Evolutionary conservation across 1,140 invertebrate genomes (phyloP).

Genomic region (Vanessa atalanta): DNA sequence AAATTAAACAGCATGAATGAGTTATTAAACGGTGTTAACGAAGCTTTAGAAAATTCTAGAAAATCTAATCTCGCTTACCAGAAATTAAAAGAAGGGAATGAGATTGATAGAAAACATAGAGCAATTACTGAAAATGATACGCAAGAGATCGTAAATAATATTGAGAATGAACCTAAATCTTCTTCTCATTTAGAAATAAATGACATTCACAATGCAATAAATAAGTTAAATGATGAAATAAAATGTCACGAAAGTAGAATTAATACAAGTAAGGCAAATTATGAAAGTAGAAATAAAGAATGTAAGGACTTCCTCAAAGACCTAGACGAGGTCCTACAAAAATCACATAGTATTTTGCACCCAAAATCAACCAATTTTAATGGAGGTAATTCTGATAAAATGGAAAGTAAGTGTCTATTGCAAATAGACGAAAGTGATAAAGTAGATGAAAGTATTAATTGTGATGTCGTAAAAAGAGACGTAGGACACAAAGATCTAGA

Average conservation of each 20-base stretch:
- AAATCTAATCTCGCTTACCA: conserved; percentile 71
- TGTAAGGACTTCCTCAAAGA: conserved; percentile 71
- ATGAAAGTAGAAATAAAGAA: conserved; percentile 64
- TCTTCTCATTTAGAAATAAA: conserved; percentile 60
- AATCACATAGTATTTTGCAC: conserved; percentile 67
- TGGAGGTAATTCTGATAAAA: not conserved
- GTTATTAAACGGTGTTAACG: conserved; percentile 74
- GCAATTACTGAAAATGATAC: conserved; percentile 17
- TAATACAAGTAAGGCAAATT: conserved; percentile 59
- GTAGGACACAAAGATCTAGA: conserved; percentile 54
- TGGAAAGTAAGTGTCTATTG: conserved; percentile 12
- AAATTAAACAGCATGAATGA: conserved; percentile 78
- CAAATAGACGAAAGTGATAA: conserved; percentile 45
- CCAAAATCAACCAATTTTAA: conserved; percentile 36
- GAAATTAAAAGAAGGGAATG: conserved; percentile 59
- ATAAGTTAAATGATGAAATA: conserved; percentile 62
- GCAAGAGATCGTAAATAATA: conserved; percentile 29
- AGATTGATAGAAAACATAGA: conserved; percentile 39
- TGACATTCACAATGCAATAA: conserved; percentile 63
- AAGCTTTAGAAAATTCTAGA: conserved; percentile 72
- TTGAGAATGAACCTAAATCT: conserved; percentile 33
- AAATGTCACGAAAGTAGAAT: conserved; percentile 67
- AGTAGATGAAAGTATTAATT: conserved; percentile 36
- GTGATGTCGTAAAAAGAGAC: conserved; percentile 47
- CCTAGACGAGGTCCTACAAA: conserved; percentile 68